These are phyloP conservation scores for Cynopterus brachyotis DNA, from an alignment of 2,113 vertebrate genomes.

Conservation along the genomic window DNA sequence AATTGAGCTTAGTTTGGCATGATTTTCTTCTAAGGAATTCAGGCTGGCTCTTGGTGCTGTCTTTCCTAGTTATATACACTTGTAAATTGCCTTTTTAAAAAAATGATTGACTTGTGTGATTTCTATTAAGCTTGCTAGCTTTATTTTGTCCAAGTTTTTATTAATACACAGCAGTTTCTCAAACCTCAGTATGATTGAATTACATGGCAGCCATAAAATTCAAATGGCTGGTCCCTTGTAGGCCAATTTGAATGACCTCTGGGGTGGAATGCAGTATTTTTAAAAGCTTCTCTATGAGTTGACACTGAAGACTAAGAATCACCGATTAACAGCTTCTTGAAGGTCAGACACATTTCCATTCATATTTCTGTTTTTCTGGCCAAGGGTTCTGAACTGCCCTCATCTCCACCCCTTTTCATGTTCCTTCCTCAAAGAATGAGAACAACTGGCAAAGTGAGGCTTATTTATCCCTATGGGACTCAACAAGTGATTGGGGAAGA, in stretches of 20 bases:
- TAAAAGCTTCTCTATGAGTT: not conserved
- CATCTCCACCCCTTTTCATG: not conserved
- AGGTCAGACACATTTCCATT: not conserved
- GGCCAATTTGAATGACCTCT: not conserved
- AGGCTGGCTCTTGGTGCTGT: not conserved
- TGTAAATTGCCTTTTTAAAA: not conserved
- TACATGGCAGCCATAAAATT: not conserved
- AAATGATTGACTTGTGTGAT: not conserved
- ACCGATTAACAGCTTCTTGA: not conserved
- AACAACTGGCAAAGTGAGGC: accelerated
- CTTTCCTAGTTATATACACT: not conserved
- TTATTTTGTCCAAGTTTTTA: not conserved
- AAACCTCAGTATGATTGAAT: not conserved
- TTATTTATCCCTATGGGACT: not conserved
- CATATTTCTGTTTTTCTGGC: not conserved
- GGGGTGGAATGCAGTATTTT: not conserved
- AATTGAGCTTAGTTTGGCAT: not conserved
- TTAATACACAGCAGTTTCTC: not conserved
- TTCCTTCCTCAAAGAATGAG: not conserved
- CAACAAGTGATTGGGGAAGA: not conserved
- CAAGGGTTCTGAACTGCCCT: not conserved
- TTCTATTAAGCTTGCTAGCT: not conserved
- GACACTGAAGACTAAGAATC: not conserved
- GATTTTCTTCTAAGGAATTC: not conserved
- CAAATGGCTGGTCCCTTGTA: not conserved